Conservation (phyloP, 1,140 invertebrate genomes). For the Brachionus asplanchnoidis region DNA sequence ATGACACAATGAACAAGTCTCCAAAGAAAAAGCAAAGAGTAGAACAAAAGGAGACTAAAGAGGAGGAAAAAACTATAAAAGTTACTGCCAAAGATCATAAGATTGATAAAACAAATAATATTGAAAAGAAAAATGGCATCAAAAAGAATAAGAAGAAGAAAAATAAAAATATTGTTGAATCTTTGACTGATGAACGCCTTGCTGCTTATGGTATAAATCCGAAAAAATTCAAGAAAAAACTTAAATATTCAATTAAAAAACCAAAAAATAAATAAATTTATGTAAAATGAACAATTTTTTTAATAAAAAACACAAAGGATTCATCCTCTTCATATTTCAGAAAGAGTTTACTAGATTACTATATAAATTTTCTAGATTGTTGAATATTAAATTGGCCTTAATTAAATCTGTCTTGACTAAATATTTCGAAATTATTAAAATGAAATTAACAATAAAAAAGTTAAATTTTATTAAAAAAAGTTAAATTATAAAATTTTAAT, state of each 20-base stretch:
- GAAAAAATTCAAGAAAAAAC: constrained; percentile 73
- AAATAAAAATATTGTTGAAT: constrained; percentile 45
- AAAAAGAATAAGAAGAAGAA: constrained; percentile 45
- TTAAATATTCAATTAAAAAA: constrained; percentile 52
- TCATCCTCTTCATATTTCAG: too few species aligned
- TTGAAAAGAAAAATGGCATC: constrained; percentile 42
- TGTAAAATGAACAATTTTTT: not conserved
- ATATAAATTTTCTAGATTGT: too few species aligned
- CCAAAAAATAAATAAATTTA: not conserved
- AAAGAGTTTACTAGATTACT: too few species aligned
- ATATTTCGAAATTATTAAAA: too few species aligned
- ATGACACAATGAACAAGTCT: not conserved
- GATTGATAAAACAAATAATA: constrained; percentile 39
- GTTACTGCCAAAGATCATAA: not conserved
- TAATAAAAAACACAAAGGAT: not conserved
- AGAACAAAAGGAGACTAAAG: not conserved
- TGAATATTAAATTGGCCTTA: too few species aligned
- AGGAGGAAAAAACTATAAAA: not conserved
- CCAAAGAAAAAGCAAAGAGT: not conserved
- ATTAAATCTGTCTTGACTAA: too few species aligned
- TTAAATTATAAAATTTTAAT: too few species aligned
- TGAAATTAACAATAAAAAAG: too few species aligned
- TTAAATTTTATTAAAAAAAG: too few species aligned
- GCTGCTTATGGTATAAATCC: constrained; percentile 85
- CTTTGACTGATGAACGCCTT: constrained; percentile 67